Percentiles rank a stretch among this genome's conserved stretches.
Conservation (phyloP, 2,113 vertebrate genomes). For the Chamaea fasciata region DNA sequence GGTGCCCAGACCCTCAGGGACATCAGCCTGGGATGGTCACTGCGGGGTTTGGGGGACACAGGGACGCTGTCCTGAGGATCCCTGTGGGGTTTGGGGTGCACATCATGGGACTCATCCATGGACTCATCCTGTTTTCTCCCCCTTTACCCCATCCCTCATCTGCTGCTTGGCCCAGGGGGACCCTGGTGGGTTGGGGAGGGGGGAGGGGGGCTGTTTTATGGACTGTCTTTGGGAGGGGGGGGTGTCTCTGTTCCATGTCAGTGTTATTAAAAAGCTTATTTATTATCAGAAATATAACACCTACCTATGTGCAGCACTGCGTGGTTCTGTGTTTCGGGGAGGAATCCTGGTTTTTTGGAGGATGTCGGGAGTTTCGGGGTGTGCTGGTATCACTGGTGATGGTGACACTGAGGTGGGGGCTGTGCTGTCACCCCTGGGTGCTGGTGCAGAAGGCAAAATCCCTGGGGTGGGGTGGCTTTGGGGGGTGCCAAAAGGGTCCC, state of each 20-base stretch:
- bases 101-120: not conserved
- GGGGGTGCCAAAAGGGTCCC: too few species aligned
- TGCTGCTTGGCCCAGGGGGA: conserved; percentile 6
- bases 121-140: not conserved
- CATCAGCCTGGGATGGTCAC: not conserved
- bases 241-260: conserved; percentile 62
- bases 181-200: not conserved
- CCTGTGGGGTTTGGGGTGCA: not conserved
- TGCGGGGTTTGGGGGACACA: not conserved
- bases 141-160: not conserved
- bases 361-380: too few species aligned
- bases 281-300: conserved; percentile 73
- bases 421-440: not conserved
- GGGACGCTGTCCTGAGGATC: too few species aligned
- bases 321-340: not conserved
- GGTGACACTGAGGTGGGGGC: not conserved
- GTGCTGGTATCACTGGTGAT: not conserved
- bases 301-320: not conserved
- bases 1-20: not conserved
- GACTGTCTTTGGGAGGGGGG: conserved; percentile 26
- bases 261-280: conserved; percentile 77
- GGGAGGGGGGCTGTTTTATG: conserved; percentile 35
- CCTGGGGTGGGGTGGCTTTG: not conserved
- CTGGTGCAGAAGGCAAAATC: not conserved
- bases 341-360: not conserved